A percentile compares a stretch with the other conserved stretches of the same genome.
phyloP scores from a whole-genome alignment of 2,113 vertebrate genomes.

The Patagioenas fasciata region DNA sequence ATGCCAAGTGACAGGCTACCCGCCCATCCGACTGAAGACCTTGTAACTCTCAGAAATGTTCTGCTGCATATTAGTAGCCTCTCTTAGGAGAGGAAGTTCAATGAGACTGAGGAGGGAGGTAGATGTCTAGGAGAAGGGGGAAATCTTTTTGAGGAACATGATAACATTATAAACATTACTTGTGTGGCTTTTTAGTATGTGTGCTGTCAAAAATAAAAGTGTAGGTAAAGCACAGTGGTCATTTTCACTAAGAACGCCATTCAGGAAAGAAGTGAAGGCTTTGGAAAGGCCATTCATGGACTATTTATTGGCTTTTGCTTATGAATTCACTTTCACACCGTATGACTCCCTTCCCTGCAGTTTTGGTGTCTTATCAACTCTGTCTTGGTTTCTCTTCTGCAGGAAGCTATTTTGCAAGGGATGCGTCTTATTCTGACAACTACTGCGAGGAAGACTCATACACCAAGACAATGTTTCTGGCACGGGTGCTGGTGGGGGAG shows the following conservation, averaged over 20 bases:
- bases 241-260: background rate
- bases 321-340: background rate
- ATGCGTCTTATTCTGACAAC: slow-evolving; percentile 84
- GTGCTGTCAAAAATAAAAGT: background rate
- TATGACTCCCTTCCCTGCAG: background rate
- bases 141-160: background rate
- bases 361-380: background rate
- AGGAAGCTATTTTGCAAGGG: slow-evolving; percentile 94
- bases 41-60: background rate
- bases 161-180: background rate
- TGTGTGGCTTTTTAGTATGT: background rate
- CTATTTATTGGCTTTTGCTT: background rate
- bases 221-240: background rate
- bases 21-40: background rate
- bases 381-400: slow-evolving; percentile 41
- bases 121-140: background rate
- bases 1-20: background rate
- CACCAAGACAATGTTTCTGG: slow-evolving; percentile 81
- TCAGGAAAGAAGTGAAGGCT: background rate
- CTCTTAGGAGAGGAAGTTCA: background rate
- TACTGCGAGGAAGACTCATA: slow-evolving; percentile 51
- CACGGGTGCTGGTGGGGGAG: slow-evolving; percentile 87
- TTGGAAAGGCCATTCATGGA: background rate
- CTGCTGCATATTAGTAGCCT: background rate
- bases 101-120: background rate